phyloP scores from a whole-genome alignment of 1,140 invertebrate species.

The Leptopilina boulardi region DNA sequence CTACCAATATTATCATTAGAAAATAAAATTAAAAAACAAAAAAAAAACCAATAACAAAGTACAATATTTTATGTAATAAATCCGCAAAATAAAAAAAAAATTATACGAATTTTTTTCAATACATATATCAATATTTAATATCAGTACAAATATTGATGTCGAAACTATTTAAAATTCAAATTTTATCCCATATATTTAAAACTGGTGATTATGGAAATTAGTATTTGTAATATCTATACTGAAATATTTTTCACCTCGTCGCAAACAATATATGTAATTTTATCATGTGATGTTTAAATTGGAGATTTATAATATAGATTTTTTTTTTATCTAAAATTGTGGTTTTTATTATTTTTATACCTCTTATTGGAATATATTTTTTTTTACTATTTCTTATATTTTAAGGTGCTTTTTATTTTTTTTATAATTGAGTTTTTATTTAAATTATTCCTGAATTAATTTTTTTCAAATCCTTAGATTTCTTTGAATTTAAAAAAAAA shows the following conservation, averaged over 20 bases:
- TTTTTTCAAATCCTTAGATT: too few relatives aligned
- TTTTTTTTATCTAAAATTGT: neutral
- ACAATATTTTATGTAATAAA: neutral
- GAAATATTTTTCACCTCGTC: neutral
- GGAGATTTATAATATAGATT: conserved; percentile 1
- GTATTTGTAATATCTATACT: neutral
- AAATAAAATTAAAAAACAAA: neutral
- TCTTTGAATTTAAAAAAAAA: too few relatives aligned
- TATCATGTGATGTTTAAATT: neutral
- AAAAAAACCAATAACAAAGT: conserved; percentile 22
- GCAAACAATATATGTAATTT: neutral
- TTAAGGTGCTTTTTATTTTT: too few relatives aligned
- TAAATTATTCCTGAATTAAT: too few relatives aligned
- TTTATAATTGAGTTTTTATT: too few relatives aligned
- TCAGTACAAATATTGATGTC: neutral
- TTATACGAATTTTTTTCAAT: too few relatives aligned
- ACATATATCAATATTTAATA: too few relatives aligned
- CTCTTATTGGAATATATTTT: too few relatives aligned
- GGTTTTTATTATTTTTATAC: too few relatives aligned
- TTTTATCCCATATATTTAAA: neutral
- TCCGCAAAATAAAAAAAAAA: too few relatives aligned
- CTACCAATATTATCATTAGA: conserved; percentile 54
- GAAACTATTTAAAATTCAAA: neutral
- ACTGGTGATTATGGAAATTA: neutral
- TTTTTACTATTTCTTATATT: too few relatives aligned